Conservation (phyloP, 2,888 invertebrate genomes). For the Ditula angustiorana region DNA sequence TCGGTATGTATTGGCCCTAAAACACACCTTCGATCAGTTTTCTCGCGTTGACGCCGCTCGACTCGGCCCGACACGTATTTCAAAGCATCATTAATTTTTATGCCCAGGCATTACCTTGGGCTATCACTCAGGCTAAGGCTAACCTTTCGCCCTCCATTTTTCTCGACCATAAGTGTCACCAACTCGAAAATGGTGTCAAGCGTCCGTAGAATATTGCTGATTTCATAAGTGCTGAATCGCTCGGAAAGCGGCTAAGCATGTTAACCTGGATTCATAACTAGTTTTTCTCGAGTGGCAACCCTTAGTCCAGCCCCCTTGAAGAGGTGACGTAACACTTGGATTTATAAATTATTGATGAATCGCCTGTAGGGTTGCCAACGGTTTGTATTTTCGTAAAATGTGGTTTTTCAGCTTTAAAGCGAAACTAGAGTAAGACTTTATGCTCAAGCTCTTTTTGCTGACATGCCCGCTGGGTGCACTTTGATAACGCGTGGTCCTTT, state of each 20-base stretch:
- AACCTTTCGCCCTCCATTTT: background rate
- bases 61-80: background rate
- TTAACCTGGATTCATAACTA: slow-evolving; percentile 26
- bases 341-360: slow-evolving; percentile 26
- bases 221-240: slow-evolving; percentile 20
- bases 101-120: background rate
- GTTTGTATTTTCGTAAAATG: background rate
- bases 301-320: background rate
- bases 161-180: background rate
- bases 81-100: background rate
- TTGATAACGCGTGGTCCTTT: slow-evolving; percentile 4
- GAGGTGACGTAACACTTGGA: background rate
- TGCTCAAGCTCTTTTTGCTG: background rate
- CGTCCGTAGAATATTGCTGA: background rate
- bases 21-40: background rate
- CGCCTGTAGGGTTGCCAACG: background rate
- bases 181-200: slow-evolving; percentile 22
- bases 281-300: slow-evolving; percentile 8
- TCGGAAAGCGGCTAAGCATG: background rate
- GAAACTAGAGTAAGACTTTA: background rate
- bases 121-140: background rate
- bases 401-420: background rate
- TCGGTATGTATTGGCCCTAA: no score
- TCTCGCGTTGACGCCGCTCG: background rate
- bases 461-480: slow-evolving; percentile 13